phyloP scores from a whole-genome alignment of 1,140 invertebrate species.

The Holcopasites calliopsidis region DNA sequence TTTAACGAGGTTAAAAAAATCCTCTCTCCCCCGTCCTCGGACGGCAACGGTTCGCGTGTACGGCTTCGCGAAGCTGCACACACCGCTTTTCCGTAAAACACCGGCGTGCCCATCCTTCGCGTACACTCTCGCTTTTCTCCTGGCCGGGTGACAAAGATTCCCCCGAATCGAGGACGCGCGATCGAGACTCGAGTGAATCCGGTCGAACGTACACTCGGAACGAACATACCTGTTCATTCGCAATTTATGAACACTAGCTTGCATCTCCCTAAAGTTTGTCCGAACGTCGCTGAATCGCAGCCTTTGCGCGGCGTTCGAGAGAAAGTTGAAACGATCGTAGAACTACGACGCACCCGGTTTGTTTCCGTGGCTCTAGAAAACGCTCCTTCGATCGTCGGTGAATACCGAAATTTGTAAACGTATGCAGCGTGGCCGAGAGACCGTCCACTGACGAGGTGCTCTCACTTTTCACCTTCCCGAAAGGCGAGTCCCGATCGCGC shows the following conservation, averaged over 20 bases:
- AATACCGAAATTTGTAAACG: not conserved
- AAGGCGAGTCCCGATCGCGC: not conserved
- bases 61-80: conserved; percentile 5
- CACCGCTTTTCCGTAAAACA: conserved; percentile 38
- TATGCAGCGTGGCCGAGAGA: not conserved
- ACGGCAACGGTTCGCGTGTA: conserved; percentile 6
- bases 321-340: conserved; percentile 24
- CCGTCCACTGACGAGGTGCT: conserved; percentile 9
- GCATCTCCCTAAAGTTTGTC: not conserved
- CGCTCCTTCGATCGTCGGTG: not conserved
- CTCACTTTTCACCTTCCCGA: conserved; percentile 61
- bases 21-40: not conserved
- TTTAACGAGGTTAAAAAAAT: conserved; percentile 47
- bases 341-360: conserved; percentile 4
- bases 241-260: not conserved
- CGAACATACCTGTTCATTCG: not conserved
- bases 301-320: not conserved
- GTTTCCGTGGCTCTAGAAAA: conserved; percentile 4
- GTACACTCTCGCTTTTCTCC: conserved; percentile 61
- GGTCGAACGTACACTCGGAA: not conserved
- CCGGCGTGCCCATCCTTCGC: not conserved
- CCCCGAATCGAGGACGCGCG: conserved; percentile 16
- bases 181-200: not conserved
- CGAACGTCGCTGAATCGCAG: not conserved
- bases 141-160: conserved; percentile 47